Evolutionary conservation across 2,797 vertebrate genomes (phyloP).

Genomic region (Vultur gryphus): DNA sequence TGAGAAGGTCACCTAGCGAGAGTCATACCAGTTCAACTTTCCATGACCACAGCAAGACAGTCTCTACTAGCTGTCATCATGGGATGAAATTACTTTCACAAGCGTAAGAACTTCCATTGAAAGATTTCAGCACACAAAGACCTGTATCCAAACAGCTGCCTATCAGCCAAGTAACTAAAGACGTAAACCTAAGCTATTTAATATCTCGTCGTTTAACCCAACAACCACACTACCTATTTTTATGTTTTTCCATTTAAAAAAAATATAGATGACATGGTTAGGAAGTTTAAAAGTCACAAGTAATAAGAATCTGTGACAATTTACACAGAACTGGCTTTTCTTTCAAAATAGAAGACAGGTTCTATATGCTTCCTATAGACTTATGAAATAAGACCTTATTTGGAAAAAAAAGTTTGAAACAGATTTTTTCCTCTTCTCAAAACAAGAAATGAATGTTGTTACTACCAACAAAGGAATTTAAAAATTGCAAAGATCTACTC

Average conservation of each 20-base stretch:
- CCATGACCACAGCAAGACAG: background rate
- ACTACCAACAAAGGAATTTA: background rate
- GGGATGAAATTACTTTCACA: constrained; percentile 34
- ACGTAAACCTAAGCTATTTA: background rate
- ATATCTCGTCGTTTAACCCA: background rate
- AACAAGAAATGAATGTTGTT: background rate
- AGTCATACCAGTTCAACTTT: background rate
- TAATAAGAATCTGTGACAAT: background rate
- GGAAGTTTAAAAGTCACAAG: background rate
- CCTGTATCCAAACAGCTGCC: background rate
- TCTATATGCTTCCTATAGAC: background rate
- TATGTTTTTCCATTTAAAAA: background rate
- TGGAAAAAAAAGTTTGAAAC: background rate
- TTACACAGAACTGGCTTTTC: background rate
- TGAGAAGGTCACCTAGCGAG: constrained; percentile 17
- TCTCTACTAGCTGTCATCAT: constrained; percentile 26
- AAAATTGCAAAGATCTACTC: background rate
- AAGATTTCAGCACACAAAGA: background rate
- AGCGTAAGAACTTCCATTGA: background rate
- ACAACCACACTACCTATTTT: background rate
- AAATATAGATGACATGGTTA: background rate
- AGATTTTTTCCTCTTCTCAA: background rate
- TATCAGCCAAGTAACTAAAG: background rate
- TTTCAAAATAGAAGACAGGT: background rate
- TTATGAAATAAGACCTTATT: background rate